Evolutionary conservation across 2,113 vertebrate species (phyloP).

Genomic region (Phyllopteryx taeniolatus): DNA sequence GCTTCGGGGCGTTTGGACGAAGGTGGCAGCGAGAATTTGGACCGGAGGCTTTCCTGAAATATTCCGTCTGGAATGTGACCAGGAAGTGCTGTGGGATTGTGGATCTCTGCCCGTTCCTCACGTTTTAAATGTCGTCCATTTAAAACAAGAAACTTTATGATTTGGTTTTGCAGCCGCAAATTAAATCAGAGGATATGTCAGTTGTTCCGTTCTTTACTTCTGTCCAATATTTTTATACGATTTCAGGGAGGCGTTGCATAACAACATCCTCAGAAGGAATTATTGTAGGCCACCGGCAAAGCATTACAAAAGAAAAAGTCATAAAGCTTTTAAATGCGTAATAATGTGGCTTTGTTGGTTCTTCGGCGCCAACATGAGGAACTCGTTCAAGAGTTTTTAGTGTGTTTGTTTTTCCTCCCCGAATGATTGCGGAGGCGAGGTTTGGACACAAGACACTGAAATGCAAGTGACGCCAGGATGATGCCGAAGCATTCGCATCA

Average conservation of each 20-base stretch:
- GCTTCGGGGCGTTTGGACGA: constrained; percentile 12
- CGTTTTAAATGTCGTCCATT: background rate
- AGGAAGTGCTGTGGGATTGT: constrained; percentile 20
- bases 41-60: constrained; percentile 45
- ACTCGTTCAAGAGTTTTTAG: background rate
- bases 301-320: background rate
- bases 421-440: background rate
- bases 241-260: background rate
- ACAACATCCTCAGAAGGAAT: background rate
- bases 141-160: background rate
- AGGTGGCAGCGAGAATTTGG: constrained; percentile 31
- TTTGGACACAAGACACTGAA: background rate
- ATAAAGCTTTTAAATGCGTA: background rate
- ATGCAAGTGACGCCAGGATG: no score
- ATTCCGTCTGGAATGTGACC: constrained; percentile 32
- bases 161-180: background rate
- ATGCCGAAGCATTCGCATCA: no score
- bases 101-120: background rate
- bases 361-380: background rate
- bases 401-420: background rate
- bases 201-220: background rate
- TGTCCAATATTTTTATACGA: background rate
- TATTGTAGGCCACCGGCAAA: background rate
- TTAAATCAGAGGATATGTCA: background rate
- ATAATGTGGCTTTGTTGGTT: background rate